A percentile compares a stretch with the other conserved stretches of the same genome.
Evolutionary conservation across 2,797 vertebrate genomes (phyloP).

Genomic region (Myotis daubentonii): DNA sequence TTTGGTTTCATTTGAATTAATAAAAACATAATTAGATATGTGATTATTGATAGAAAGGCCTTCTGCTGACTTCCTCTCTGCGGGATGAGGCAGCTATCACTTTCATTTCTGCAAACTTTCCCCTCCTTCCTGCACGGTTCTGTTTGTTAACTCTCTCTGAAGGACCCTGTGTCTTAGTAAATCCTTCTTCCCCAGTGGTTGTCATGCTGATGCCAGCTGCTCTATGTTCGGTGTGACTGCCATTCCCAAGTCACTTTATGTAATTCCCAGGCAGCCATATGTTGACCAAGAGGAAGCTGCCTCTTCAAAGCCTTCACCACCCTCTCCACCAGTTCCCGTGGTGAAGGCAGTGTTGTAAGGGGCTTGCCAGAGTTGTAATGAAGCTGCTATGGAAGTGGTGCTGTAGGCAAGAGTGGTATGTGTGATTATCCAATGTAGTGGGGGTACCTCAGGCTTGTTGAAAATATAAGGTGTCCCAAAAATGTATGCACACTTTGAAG

Average conservation of each 20-base stretch:
- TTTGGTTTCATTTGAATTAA: constrained; percentile 46
- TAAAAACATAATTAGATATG: neutral
- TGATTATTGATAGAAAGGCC: neutral
- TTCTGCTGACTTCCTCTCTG: neutral
- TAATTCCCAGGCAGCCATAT: neutral
- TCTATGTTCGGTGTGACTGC: neutral
- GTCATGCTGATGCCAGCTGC: neutral
- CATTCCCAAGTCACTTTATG: neutral
- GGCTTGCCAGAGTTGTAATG: neutral
- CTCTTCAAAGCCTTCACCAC: neutral
- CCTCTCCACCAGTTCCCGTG: neutral
- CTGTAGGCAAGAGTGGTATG: neutral
- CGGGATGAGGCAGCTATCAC: neutral
- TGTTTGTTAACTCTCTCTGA: neutral
- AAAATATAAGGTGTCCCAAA: neutral
- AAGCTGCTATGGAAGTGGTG: neutral
- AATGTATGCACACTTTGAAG: no score
- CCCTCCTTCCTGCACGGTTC: neutral
- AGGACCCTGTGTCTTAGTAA: neutral
- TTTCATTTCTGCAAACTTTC: neutral
- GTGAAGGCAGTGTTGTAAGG: neutral
- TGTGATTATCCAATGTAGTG: neutral
- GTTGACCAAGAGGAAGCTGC: neutral
- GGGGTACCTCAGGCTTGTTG: neutral
- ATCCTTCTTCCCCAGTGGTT: neutral